Evolutionary conservation across 2,113 vertebrate species (phyloP), one percentile per base, ranked within the genome.

Genomic region (Dipodomys merriami): DNA sequence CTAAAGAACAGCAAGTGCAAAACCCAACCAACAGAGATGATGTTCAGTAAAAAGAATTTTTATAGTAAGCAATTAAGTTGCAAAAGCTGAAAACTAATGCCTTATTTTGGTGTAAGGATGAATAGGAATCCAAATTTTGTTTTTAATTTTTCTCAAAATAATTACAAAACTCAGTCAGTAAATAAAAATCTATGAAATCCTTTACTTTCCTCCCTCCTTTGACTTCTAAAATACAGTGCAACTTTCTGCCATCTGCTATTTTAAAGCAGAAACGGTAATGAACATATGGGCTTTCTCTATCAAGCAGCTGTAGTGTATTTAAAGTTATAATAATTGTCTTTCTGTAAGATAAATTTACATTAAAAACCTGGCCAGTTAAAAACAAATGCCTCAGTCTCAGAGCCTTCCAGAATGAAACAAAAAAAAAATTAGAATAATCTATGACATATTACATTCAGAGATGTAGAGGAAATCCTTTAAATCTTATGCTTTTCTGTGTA

Each of bases 281-380:
- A 98, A 96, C 98, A 98, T 98, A 98, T 98, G 98, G 98, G 95
- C 97, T 97, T 98, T 97, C 96, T 97, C 98, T 98, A 96, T 97
- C 97, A 97, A 98, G 96, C 98, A 98, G 98, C 98, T 98, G 98
- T 95, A 97, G 97, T 98, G 97, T 98, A 98, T 97, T 98, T 98
- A 98, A 98, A 98, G 98, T 98, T 98, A 98, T 98, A 98, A 98
- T 98, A 98, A 98, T 97, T 98, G 98, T 96, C 97, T 98, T 98
- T 97, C 96, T 97, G 95, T 98, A 98, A 98, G 97, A 98, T 98
- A 98, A 97, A 98, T 98, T 98, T 98, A 97, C 98, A 98, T 97
- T 97, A 97, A 98, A 98, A 98, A 97, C 92, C 95, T 86, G 93
- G 95, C 94, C 97, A 97, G 94, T 97, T 96, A 98, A 97, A 96